A percentile compares a stretch with the other conserved stretches of the same genome.
Conservation (phyloP, 2,888 invertebrate genomes). For the Salticus scenicus region DNA sequence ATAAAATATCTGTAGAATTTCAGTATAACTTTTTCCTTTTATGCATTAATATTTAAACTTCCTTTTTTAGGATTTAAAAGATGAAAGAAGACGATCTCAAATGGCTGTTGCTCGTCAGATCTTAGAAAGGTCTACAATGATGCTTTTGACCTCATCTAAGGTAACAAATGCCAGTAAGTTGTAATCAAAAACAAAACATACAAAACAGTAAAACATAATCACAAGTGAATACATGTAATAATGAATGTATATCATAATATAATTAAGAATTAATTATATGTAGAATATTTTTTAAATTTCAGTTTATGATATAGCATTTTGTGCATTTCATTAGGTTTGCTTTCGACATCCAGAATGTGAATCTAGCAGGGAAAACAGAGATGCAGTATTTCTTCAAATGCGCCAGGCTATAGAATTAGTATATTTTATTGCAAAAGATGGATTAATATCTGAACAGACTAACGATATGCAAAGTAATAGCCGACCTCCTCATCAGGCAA, state of each 20-base stretch:
- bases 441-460: conserved; percentile 79
- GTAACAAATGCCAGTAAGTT: conserved; percentile 63
- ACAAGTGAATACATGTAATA: too few relatives aligned
- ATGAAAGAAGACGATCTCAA: conserved; percentile 96
- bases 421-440: conserved; percentile 97
- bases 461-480: conserved; percentile 35
- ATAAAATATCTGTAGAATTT: neutral
- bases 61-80: conserved; percentile 79
- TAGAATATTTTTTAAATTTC: neutral
- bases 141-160: conserved; percentile 97
- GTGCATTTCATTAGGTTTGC: conserved; percentile 79
- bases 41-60: neutral
- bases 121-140: conserved; percentile 95
- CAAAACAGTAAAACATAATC: too few relatives aligned
- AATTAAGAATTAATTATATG: too few relatives aligned
- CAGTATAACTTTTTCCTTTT: too few relatives aligned
- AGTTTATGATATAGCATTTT: neutral
- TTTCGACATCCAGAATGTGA: conserved; percentile 95
- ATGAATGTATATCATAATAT: too few relatives aligned
- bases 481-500: conserved; percentile 42
- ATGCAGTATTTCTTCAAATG: conserved; percentile 96
- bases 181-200: conserved; percentile 19
- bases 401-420: conserved; percentile 96
- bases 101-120: conserved; percentile 97
- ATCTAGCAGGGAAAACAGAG: conserved; percentile 94